Base-by-base conservation (phyloP, 2,888 invertebrate genomes). In the Furcula furcula region DNA sequence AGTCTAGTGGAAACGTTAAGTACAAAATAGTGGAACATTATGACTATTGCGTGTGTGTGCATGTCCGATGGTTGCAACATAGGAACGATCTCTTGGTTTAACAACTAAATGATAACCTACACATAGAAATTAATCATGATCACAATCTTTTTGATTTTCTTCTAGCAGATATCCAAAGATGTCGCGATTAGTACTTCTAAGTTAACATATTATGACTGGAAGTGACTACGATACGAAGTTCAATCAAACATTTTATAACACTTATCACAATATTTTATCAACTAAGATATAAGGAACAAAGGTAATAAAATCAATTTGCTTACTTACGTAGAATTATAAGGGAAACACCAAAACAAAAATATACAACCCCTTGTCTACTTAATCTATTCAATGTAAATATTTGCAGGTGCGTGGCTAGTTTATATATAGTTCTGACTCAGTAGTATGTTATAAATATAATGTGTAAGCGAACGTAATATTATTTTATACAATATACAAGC, bases 401-500 rank as follows among this genome's bases (percentile, higher is more conserved):
- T 42, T 55, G 50, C 40, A 44, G 50, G 39, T 53, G 44, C 44
- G 38, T 38, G 37, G 43, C 29, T 46, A 32, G 42, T 49, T 55
- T 58, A 35, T 35, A 25, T 11, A 25, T 14, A n/a, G 6, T 42
- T 44, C 44, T 50, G 52, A 56, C 61, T 57, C 45, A 29, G 36
- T 43, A 34, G 13, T 49, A 29, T 48, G 41, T 34, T 40, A 42
- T 53, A 54, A 44, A 54, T 58, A 56, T 46, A 59, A 40, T 45
- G 40, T 39, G 33, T 47, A 39, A 36, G 39, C 45, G 65, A 67
- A 65, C 59, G 61, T 76, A 68, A 67, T 62, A 75, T 71, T 72
- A 71, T 61, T 75, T 76, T 76, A 77, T 80, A 83, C 73, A 77
- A 80, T 62, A 83, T 85, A 85, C 83, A 92, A 92, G 92, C 92